Base-by-base conservation (phyloP, 2,113 vertebrate genomes). In the Recurvirostra avosetta region DNA sequence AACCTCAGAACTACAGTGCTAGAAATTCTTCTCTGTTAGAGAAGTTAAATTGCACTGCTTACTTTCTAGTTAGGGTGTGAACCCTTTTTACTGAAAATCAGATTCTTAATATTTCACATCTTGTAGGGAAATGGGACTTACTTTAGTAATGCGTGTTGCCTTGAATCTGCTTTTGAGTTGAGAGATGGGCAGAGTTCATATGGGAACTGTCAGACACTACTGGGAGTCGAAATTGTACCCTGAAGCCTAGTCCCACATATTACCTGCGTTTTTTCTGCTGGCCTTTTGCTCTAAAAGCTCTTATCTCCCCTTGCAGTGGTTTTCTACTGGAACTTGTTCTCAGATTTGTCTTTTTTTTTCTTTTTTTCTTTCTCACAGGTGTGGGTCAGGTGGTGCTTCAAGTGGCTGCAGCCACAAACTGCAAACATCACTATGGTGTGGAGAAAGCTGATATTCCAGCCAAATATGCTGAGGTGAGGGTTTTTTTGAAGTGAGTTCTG, bases 371-470 rank as follows among this genome's bases (percentile, higher is more conserved):
- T 26, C 26, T 68, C 71, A 47, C 97, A 99, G 99, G 99, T 94
- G 99, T 99, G 88, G 99, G 99, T 53, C 99, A 99, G 97, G 99
- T 99, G n/a, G 99, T 99, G 95, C 98, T 99, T 76, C 99, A 99
- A 96, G 99, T 99, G 32, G 99, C 99, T 47, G 99, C 99, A 30
- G 99, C 99, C 88, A 99, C 99, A 15, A 99, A 99, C 95, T 99
- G 99, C 98, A 99, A 99, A 98, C 99, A 99, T 98, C 99, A 99
- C 98, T 99, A 99, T 3, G 99, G 99, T 27, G 99, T 99, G 72
- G 99, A 99, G 98, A 99, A 99, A 98, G 99, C 99, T 13, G 99
- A 99, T 96, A 99, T 98, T 97, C 99, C 99, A 96, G 99, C 99
- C 96, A 99, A 99, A 81, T 99, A 99, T 47, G 99, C 99, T 72